Evolutionary conservation across 2,113 vertebrate genomes (phyloP), one percentile per base, ranked within the genome.

Genomic region (Lasiurus cinereus): DNA sequence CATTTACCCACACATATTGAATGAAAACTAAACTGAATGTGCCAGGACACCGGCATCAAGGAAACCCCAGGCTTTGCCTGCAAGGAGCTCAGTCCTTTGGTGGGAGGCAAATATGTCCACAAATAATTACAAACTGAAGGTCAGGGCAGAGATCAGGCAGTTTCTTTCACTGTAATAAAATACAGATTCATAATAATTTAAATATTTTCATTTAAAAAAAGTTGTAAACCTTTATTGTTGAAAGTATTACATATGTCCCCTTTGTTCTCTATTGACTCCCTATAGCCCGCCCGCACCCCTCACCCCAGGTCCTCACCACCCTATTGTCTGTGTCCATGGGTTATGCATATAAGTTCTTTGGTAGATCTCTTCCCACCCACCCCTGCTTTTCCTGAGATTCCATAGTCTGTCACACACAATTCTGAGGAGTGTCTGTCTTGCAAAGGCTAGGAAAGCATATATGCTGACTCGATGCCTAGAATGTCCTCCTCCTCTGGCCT

Each of bases 161-260:
- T 22, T 78, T 89, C 19, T 70, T 85, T 54, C 43, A 82, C 52
- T 31, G 43, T 83, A 79, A 88, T 76, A 92, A 97, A 88, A 86
- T 46, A 59, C 8, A 43, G 19, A 77, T 43, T 87, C 64, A 43
- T 1, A 36, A 78, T 66, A 69, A 72, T 21, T 96, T 66, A 89
- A 85, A 76, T 78, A 21, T 62, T 62, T 62, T 27, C 11, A 24
- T 62, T 62, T 24, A 27, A 59, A 59, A 22, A 62, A 9, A 59
- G 56, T 59, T 27, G 24, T 62, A 62, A 62, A 62, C 11, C 22
- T 62, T 62, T 10, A 27, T 27, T 62, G 59, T 27, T 62, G 59
- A 27, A 62, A 62, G 59, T 27, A 62, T 62, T 62, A 62, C 59
- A 11, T 62, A 27, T 27, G 21, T 24, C 56, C 56, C 59, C 59